Evolutionary conservation across 2,888 invertebrate genomes (phyloP).

Genomic region (Boloria euphrosyne): DNA sequence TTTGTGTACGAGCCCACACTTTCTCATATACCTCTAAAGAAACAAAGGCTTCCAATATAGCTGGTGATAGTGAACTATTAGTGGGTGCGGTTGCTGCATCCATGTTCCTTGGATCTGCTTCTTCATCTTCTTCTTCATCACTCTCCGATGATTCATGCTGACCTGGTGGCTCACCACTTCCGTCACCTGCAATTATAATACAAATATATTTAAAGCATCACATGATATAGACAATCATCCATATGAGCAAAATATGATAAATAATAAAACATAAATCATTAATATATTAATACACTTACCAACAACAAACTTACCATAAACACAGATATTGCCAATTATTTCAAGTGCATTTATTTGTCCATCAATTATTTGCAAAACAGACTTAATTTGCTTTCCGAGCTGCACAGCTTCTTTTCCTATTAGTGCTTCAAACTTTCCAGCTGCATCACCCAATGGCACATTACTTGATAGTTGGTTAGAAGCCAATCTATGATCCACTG

Average conservation of each 20-base stretch:
- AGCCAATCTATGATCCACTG: constrained; percentile 77
- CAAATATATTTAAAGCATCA: neutral
- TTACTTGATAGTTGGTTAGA: constrained; percentile 76
- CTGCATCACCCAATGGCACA: constrained; percentile 65
- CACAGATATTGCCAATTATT: constrained; percentile 87
- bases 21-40: constrained; percentile 83
- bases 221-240: no score
- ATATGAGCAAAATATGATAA: neutral
- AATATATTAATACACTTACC: neutral
- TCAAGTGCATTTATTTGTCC: constrained; percentile 87
- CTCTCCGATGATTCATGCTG: neutral
- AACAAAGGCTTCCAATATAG: constrained; percentile 83
- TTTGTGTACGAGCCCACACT: constrained; percentile 78
- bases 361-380: constrained; percentile 81
- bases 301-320: constrained; percentile 72
- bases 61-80: constrained; percentile 79
- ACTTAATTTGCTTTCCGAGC: constrained; percentile 74
- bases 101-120: constrained; percentile 66
- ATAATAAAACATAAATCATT: no score
- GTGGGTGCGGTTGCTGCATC: constrained; percentile 56
- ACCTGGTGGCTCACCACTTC: constrained; percentile 44
- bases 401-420: constrained; percentile 66
- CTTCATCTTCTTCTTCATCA: constrained; percentile 54
- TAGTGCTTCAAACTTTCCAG: constrained; percentile 55
- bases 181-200: constrained; percentile 52